phyloP scores from a whole-genome alignment of 2,888 invertebrate genomes.

The Diabrotica balteata region DNA sequence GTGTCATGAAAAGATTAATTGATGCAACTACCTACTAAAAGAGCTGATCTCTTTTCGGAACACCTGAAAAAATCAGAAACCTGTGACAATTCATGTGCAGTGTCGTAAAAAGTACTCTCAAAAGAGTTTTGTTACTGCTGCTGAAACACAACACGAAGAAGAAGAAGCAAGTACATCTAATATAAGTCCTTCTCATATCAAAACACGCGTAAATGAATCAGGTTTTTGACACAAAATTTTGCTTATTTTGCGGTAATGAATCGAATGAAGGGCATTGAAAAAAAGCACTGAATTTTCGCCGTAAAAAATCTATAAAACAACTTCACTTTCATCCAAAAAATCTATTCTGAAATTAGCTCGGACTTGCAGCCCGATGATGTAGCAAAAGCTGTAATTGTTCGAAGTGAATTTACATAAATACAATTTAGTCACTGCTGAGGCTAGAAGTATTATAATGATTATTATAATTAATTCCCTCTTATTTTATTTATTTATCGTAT shows the following conservation, averaged over 20 bases:
- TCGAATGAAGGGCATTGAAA: constrained; percentile 43
- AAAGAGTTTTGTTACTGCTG: no score
- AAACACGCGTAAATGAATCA: constrained; percentile 47
- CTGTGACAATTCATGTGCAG: no score
- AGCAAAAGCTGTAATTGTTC: constrained; percentile 48
- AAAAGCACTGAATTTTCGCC: constrained; percentile 45
- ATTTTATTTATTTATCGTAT: no score
- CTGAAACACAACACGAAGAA: not conserved
- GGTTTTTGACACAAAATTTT: constrained; percentile 47
- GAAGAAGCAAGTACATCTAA: not conserved
- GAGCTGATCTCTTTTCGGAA: no score
- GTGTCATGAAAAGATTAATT: no score
- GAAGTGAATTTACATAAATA: constrained; percentile 42
- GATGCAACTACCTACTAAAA: no score
- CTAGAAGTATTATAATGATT: constrained; percentile 50
- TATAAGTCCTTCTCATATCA: constrained; percentile 30
- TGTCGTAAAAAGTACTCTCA: no score
- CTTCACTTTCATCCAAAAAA: constrained; percentile 44
- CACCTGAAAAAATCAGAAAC: no score
- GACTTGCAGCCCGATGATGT: constrained; percentile 34
- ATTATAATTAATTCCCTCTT: no score
- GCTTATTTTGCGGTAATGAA: constrained; percentile 53
- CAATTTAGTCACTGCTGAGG: constrained; percentile 49
- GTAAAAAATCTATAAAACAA: constrained; percentile 44
- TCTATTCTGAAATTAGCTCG: constrained; percentile 41